Conservation (phyloP, 2,888 invertebrate species). For the Axea sp. region DNA sequence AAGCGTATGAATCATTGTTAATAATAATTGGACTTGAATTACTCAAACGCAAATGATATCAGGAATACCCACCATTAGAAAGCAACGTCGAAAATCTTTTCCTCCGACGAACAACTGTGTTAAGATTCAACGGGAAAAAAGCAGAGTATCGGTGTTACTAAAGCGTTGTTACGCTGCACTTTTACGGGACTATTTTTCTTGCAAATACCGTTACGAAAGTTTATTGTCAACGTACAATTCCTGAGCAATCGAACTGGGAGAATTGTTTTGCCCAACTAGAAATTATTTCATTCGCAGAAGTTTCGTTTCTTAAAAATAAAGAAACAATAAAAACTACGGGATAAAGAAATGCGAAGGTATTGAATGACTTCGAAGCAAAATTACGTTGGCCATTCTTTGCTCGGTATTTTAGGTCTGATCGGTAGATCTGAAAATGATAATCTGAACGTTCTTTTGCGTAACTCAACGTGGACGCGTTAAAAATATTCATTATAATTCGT, state of each 20-base stretch:
- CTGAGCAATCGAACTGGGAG: conserved; percentile 2
- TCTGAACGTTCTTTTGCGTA: not conserved
- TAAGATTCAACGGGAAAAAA: conserved; percentile 1
- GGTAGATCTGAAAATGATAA: not conserved
- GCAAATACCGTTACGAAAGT: conserved; percentile 15
- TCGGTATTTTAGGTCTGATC: not conserved
- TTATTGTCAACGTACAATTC: conserved; percentile 12
- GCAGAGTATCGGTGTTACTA: conserved; percentile 2
- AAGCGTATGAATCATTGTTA: not conserved
- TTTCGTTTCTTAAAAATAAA: conserved; percentile 6
- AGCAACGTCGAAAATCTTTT: conserved; percentile 2
- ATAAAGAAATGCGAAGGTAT: conserved; percentile 11
- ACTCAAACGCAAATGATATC: not conserved
- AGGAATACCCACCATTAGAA: not conserved
- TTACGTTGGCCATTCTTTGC: not conserved
- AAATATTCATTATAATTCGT: not conserved
- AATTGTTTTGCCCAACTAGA: conserved; percentile 7
- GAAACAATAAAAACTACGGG: no score
- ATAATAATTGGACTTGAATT: not conserved
- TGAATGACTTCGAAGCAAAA: conserved; percentile 2
- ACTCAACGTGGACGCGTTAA: not conserved
- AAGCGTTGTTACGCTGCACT: conserved; percentile 23
- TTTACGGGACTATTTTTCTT: conserved; percentile 21
- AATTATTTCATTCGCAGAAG: conserved; percentile 14
- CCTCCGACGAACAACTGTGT: not conserved